These are phyloP conservation scores for Rhyacophila evoluta DNA, from an alignment of 2,888 invertebrate genomes.

Conservation along the genomic window DNA sequence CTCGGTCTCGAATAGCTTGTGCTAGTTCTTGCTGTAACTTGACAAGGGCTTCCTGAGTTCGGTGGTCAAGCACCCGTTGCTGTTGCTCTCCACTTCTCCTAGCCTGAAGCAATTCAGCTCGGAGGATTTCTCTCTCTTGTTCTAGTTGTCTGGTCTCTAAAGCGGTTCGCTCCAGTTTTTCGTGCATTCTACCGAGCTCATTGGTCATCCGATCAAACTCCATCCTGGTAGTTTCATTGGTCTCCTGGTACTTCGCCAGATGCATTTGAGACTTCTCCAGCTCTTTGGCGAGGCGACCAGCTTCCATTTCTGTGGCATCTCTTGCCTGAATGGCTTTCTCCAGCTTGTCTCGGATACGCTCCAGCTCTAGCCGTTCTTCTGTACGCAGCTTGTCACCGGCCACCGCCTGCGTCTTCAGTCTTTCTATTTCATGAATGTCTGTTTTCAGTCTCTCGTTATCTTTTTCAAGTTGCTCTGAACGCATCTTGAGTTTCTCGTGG, in stretches of 20 bases:
- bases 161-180: slow-evolving; percentile 80
- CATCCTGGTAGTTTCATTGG: slow-evolving; percentile 83
- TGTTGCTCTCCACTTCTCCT: slow-evolving; percentile 75
- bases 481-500: slow-evolving; percentile 84
- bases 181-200: slow-evolving; percentile 84
- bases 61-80: slow-evolving; percentile 74
- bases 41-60: slow-evolving; percentile 79
- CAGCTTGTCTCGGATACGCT: slow-evolving; percentile 85
- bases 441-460: slow-evolving; percentile 66
- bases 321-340: slow-evolving; percentile 87
- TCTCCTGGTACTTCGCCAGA: slow-evolving; percentile 85
- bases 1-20: slow-evolving; percentile 78
- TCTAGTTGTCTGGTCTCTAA: slow-evolving; percentile 78
- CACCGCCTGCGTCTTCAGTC: slow-evolving; percentile 77
- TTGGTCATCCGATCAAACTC: slow-evolving; percentile 88
- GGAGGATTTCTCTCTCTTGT: slow-evolving; percentile 79
- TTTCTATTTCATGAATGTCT: slow-evolving; percentile 77
- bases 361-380: slow-evolving; percentile 82
- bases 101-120: slow-evolving; percentile 77
- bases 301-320: slow-evolving; percentile 88
- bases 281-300: slow-evolving; percentile 85
- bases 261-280: slow-evolving; percentile 88
- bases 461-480: slow-evolving; percentile 77
- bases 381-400: slow-evolving; percentile 75
- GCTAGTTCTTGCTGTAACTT: slow-evolving; percentile 81